Conservation (phyloP, 2,113 vertebrate genomes). For the Rattus rattus region DNA sequence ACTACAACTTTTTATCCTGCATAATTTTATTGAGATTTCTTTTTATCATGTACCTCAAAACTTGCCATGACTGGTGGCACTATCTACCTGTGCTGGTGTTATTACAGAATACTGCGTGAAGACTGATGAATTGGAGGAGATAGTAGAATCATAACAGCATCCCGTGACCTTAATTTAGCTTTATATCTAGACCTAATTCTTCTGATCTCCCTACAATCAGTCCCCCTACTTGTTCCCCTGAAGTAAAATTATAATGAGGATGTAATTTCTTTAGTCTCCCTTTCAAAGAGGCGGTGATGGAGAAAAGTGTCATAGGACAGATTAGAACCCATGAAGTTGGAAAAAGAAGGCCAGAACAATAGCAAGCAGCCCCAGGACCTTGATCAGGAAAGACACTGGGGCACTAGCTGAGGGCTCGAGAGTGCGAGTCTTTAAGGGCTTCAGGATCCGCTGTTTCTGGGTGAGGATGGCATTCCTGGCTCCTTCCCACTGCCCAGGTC, state of each 20-base stretch:
- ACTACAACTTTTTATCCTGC: not conserved
- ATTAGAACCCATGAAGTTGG: constrained; percentile 5
- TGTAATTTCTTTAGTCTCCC: not conserved
- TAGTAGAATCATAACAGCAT: not conserved
- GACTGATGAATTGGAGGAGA: not conserved
- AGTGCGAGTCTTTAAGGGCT: constrained; percentile 86
- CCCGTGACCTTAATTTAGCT: not conserved
- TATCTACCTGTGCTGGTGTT: not conserved
- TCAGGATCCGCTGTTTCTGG: constrained; percentile 86
- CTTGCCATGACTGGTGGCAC: not conserved
- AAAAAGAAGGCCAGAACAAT: not conserved
- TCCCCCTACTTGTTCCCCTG: not conserved
- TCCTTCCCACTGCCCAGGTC: constrained; percentile 88
- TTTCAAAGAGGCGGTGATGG: not conserved
- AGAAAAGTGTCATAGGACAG: not conserved
- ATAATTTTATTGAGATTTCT: not conserved
- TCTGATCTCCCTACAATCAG: not conserved
- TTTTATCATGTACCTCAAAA: not conserved
- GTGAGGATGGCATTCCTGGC: constrained; percentile 88
- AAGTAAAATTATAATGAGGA: not conserved
- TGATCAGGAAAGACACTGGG: constrained; percentile 55
- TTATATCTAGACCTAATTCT: not conserved
- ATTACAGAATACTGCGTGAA: not conserved
- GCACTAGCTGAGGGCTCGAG: constrained; percentile 57
- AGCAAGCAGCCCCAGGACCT: constrained; percentile 65